phyloP scores from a whole-genome alignment of 2,797 vertebrate genomes.

The Anomalospiza imberbis region DNA sequence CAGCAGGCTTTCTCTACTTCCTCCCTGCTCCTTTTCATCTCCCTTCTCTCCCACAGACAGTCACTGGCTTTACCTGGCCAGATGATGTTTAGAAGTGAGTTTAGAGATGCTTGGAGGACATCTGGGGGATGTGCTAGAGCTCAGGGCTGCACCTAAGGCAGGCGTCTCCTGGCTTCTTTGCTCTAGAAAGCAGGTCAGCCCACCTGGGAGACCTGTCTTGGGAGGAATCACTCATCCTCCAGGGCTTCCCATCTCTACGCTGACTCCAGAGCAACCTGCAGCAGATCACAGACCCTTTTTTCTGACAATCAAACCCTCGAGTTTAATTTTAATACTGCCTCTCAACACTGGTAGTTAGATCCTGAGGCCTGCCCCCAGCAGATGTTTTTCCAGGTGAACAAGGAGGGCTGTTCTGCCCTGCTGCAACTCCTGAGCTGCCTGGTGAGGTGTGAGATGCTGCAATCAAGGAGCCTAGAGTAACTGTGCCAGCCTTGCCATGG shows the following conservation, averaged over 20 bases:
- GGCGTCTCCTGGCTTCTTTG: neutral
- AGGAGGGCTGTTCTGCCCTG: neutral
- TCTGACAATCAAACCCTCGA: neutral
- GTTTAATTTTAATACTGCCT: neutral
- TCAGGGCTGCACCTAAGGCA: neutral
- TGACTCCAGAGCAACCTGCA: neutral
- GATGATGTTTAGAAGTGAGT: neutral
- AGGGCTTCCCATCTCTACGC: neutral
- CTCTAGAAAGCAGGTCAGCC: neutral
- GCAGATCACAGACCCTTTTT: neutral
- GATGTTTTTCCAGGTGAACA: rapidly evolving
- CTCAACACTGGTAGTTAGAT: neutral
- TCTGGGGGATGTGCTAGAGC: neutral
- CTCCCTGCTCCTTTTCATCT: neutral
- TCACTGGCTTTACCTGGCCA: neutral
- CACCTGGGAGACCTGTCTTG: rapidly evolving
- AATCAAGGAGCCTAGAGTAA: neutral
- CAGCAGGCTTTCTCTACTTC: neutral
- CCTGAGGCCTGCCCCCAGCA: neutral
- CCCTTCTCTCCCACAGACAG: neutral
- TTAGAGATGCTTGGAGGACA: neutral
- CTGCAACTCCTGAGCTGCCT: neutral
- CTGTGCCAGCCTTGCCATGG: neutral
- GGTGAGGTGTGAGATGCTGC: neutral
- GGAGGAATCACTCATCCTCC: neutral